Evolutionary conservation across 2,113 vertebrate genomes (phyloP).

Genomic region (Antechinus flavipes): DNA sequence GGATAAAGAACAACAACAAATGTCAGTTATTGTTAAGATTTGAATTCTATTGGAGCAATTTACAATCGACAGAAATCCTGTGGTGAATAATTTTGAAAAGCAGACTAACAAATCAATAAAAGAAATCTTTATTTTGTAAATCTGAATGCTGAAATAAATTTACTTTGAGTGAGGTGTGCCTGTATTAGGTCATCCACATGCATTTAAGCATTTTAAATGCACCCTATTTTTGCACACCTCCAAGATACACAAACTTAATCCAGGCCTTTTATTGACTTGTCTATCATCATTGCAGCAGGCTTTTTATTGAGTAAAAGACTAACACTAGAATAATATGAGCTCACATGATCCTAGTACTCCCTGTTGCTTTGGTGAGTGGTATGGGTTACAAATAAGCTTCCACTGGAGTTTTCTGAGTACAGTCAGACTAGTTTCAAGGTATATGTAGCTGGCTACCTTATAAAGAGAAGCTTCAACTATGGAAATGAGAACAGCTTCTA

Average conservation of each 20-base stretch:
- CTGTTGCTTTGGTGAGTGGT: background rate
- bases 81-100: background rate
- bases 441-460: background rate
- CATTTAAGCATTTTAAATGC: conserved; percentile 36
- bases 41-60: background rate
- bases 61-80: background rate
- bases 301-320: conserved; percentile 23
- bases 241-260: background rate
- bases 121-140: background rate
- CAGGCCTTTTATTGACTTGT: conserved; percentile 8
- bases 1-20: too few species aligned
- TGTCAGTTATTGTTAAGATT: background rate
- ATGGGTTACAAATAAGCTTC: background rate
- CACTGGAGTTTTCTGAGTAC: background rate
- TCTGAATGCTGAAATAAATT: background rate
- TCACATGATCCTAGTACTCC: background rate
- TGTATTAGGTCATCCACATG: background rate
- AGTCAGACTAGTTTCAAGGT: background rate
- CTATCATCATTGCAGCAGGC: background rate
- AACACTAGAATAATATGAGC: background rate
- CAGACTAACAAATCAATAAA: background rate
- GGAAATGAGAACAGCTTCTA: background rate
- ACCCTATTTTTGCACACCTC: background rate
- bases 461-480: background rate
- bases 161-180: conserved; percentile 11